Conservation (phyloP, 2,797 vertebrate genomes). For the Hemitrygon akajei region DNA sequence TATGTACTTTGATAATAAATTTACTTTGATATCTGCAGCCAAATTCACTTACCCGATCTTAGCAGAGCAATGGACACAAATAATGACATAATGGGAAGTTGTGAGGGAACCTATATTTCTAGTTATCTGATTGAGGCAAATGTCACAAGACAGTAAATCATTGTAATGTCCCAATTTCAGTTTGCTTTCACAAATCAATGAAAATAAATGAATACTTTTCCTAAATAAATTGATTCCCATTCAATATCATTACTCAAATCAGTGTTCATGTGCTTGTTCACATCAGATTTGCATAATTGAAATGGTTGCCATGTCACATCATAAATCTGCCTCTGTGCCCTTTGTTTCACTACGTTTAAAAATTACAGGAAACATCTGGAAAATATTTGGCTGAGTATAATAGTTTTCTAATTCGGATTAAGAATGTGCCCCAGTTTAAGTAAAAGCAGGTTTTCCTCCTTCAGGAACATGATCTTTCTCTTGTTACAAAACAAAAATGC, state of each 20-base stretch:
- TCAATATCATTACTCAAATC: not conserved
- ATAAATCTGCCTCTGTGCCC: not conserved
- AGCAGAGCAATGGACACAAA: not conserved
- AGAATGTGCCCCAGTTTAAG: conserved; percentile 8
- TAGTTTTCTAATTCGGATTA: conserved; percentile 18
- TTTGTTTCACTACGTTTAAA: conserved; percentile 23
- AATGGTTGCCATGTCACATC: not conserved
- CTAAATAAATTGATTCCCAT: not conserved
- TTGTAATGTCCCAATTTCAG: not conserved
- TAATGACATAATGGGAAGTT: not conserved
- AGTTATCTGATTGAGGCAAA: not conserved
- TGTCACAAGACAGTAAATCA: not conserved
- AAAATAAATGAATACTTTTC: not conserved
- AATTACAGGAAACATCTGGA: conserved; percentile 33
- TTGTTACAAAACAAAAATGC: not conserved
- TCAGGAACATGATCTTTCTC: not conserved
- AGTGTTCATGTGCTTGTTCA: not conserved
- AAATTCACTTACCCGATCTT: not conserved
- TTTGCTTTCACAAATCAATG: conserved; percentile 2
- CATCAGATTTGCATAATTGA: not conserved
- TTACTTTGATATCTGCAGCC: not conserved
- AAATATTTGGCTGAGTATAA: conserved; percentile 17
- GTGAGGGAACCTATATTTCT: not conserved
- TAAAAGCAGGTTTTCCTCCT: conserved; percentile 7
- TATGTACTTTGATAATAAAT: too few species aligned